phyloP scores from a whole-genome alignment of 2,113 vertebrate genomes.

The Sebastes fasciatus region DNA sequence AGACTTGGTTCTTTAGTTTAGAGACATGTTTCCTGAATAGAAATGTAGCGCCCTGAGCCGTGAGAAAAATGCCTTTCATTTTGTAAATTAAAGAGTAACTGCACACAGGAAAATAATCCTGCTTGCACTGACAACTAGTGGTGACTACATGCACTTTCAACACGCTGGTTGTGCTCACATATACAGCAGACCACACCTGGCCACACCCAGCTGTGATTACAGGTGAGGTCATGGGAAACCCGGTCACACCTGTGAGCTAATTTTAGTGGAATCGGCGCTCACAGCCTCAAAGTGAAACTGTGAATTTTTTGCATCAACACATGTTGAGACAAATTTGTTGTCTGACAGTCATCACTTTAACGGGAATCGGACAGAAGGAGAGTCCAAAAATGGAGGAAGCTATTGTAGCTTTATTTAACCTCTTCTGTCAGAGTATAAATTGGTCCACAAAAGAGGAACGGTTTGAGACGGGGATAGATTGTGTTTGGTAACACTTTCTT shows the following conservation, averaged over 20 bases:
- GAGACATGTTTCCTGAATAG: neutral
- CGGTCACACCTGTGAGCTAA: neutral
- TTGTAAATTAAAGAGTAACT: slow-evolving; percentile 29
- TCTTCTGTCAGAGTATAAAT: neutral
- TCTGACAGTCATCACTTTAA: neutral
- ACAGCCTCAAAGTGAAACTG: no score
- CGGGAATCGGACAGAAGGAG: neutral
- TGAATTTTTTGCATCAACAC: no score
- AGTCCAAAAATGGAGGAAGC: neutral
- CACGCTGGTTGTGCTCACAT: neutral
- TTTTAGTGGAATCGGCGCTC: no score
- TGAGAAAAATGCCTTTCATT: neutral
- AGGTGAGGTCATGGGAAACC: neutral
- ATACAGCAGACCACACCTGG: neutral
- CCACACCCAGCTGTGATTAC: slow-evolving; percentile 7
- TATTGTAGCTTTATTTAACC: neutral
- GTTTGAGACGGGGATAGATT: neutral
- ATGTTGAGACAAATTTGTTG: no score
- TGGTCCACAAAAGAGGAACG: neutral
- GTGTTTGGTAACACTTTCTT: no score
- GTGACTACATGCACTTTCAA: neutral
- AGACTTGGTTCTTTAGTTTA: neutral
- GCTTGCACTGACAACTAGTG: neutral
- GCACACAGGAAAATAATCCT: slow-evolving; percentile 3
- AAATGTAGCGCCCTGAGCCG: neutral